Conservation (phyloP, 2,113 vertebrate species). For the Theropithecus gelada region DNA sequence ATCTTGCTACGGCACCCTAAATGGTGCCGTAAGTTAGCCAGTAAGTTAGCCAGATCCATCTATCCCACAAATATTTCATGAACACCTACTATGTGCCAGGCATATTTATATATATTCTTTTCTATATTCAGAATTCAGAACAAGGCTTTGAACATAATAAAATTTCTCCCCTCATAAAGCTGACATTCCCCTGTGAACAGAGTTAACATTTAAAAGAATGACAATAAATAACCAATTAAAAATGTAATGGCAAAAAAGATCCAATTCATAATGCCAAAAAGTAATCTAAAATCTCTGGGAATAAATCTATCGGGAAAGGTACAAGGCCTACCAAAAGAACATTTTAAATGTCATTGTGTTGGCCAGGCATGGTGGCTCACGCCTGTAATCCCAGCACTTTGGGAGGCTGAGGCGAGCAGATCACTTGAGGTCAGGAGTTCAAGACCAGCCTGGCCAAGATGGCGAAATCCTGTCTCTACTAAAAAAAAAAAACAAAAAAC, state of each 20-base stretch:
- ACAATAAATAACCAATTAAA: not conserved
- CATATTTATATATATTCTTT: not conserved
- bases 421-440: too few relatives aligned
- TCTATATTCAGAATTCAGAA: not conserved
- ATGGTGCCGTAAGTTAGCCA: not conserved
- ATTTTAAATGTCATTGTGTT: not conserved
- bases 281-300: not conserved
- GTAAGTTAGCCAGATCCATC: not conserved
- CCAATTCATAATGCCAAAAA: not conserved
- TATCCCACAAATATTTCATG: not conserved
- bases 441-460: too few relatives aligned
- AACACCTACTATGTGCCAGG: not conserved
- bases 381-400: too few relatives aligned
- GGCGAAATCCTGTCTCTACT: too few relatives aligned
- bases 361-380: too few relatives aligned
- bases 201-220: not conserved
- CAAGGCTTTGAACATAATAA: not conserved
- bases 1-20: not conserved
- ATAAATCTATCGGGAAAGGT: not conserved
- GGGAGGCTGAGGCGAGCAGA: too few relatives aligned
- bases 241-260: not conserved
- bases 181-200: not conserved
- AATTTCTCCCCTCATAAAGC: not conserved
- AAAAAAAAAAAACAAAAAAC: too few relatives aligned
- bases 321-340: not conserved